These are phyloP conservation scores for Lasioglossum pauxillum DNA, from an alignment of 2,888 invertebrate genomes.

Conservation along the genomic window DNA sequence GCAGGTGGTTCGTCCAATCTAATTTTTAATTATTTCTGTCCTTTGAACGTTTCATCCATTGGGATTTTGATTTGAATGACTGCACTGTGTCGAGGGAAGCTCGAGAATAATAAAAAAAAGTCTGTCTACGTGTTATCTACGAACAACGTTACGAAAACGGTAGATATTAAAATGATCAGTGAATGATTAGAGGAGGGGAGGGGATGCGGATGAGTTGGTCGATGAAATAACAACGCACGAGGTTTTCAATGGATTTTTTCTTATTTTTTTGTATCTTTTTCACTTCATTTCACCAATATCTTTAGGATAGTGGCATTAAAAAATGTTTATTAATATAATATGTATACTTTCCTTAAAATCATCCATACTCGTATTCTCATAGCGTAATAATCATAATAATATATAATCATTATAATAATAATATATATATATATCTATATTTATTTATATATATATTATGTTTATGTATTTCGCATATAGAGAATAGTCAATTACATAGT, in stretches of 20 bases:
- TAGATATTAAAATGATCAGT: not conserved
- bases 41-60: not conserved
- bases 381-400: conserved; percentile 80
- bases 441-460: conserved; percentile 78
- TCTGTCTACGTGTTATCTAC: not conserved
- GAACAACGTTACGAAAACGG: not conserved
- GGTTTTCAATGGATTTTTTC: conserved; percentile 38
- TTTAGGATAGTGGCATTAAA: conserved; percentile 83
- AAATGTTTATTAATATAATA: conserved; percentile 83
- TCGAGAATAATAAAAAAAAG: not conserved
- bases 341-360: conserved; percentile 84
- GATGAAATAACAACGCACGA: conserved; percentile 20
- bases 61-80: not conserved
- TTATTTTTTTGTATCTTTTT: conserved; percentile 58
- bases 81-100: not conserved
- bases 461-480: conserved; percentile 79
- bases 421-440: conserved; percentile 72
- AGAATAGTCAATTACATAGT: conserved; percentile 81
- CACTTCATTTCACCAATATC: conserved; percentile 82
- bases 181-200: not conserved
- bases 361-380: conserved; percentile 83
- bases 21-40: not conserved
- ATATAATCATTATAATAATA: conserved; percentile 72
- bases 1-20: not conserved
- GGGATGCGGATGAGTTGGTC: not conserved